Evolutionary conservation across 2,888 invertebrate species (phyloP), one percentile per base, ranked within the genome.

Genomic region (Deladenus siricidicola): DNA sequence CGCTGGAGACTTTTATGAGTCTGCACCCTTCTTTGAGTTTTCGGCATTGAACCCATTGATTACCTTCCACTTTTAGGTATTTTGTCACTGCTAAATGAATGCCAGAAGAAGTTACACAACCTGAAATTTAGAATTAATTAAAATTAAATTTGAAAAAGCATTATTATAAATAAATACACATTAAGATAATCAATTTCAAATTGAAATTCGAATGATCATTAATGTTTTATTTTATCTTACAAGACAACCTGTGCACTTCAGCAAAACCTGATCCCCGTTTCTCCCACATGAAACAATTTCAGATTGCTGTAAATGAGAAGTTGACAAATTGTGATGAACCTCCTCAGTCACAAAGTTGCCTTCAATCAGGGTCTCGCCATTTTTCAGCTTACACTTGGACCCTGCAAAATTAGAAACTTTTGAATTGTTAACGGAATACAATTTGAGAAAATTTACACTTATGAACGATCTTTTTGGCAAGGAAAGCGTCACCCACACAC

Each of bases 1-100:
- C 68, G 28, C 56, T 26, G 28, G 71, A 65, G 29, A 69, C 71
- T 39, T 69, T 69, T 47, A 69, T 65, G 21, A 69, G 48, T n/a
- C 69, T 54, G 47, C 69, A 69, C 10, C 70, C 70, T 29, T 69
- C 69, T 26, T 47, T 49, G 44, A 59, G 58, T 28, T 62, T 49
- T 1, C 69, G 58, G 54, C 69, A 69, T 49, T 69, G 69, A 10
- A 60, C 64, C 65, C 68, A 69, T 24, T 71, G 71, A 14, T 14
- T 34, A 29, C 62, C 64, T 21, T 56, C 57, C 24, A 69, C 63
- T 21, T 69, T 57, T 17, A 56, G 55, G 48, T 70, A 71, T 10
- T 59, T 52, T 19, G 62, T 58, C 19, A 69, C 57, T 3, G 54
- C 68, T 24, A 69, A 43, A 28, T 69, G 70, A 19, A 62, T 56